phyloP scores from a whole-genome alignment of 2,888 invertebrate species.

The Sesia apiformis region DNA sequence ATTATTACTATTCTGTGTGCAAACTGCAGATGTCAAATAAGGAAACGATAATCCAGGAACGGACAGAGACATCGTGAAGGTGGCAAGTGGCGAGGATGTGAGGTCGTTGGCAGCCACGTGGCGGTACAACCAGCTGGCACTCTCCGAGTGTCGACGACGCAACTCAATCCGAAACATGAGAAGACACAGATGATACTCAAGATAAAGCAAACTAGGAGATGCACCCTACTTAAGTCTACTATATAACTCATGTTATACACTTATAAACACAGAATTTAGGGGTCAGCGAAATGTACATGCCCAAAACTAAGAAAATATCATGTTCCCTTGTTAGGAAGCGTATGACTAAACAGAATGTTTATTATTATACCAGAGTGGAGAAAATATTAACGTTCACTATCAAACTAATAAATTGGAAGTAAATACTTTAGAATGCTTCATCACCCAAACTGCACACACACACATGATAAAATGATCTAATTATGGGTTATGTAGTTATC shows the following conservation, averaged over 20 bases:
- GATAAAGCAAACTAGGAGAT: conserved; percentile 67
- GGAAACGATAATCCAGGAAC: conserved; percentile 31
- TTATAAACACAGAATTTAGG: conserved; percentile 48
- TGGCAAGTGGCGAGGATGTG: conserved; percentile 3
- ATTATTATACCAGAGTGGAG: conserved; percentile 52
- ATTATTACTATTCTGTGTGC: conserved; percentile 72
- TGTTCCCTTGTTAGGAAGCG: conserved; percentile 72
- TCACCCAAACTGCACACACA: conserved; percentile 62
- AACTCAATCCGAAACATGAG: conserved; percentile 43
- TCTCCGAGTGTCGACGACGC: conserved; percentile 6
- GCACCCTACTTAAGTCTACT: conserved; percentile 57
- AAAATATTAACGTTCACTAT: conserved; percentile 38
- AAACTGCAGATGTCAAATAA: too few relatives aligned
- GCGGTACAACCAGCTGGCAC: not conserved
- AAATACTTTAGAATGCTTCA: conserved; percentile 37
- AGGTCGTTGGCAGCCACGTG: conserved; percentile 5
- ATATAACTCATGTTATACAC: conserved; percentile 42
- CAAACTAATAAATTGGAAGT: conserved; percentile 45
- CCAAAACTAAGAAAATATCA: conserved; percentile 64
- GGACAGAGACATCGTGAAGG: conserved; percentile 55
- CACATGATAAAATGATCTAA: not conserved
- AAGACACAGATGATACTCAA: conserved; percentile 51
- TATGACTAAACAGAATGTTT: conserved; percentile 52
- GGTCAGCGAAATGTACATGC: conserved; percentile 70
- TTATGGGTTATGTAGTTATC: too few relatives aligned